A percentile compares a stretch with the other conserved stretches of the same genome.
These are phyloP conservation scores for Gymnocephalus cernua DNA, from an alignment of 2,113 vertebrate genomes.

Conservation along the genomic window DNA sequence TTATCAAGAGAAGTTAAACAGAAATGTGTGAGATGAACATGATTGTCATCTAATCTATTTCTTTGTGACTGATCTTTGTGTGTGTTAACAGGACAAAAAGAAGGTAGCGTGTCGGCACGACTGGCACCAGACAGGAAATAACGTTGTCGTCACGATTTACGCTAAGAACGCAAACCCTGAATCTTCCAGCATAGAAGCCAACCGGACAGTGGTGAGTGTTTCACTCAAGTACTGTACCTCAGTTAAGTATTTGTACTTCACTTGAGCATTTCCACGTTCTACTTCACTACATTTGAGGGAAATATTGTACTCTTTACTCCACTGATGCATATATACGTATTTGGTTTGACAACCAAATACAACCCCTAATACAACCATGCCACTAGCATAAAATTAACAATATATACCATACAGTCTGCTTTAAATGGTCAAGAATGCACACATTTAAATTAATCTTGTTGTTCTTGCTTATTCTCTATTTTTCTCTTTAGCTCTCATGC, in stretches of 20 bases:
- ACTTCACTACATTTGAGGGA: neutral
- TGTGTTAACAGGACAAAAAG: slow-evolving; percentile 86
- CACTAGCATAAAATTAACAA: neutral
- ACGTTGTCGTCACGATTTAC: slow-evolving; percentile 91
- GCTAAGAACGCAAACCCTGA: slow-evolving; percentile 90
- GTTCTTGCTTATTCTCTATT: too few relatives aligned
- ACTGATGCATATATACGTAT: neutral
- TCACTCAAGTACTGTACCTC: neutral
- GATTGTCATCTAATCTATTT: neutral
- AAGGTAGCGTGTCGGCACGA: slow-evolving; percentile 92
- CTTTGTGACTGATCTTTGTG: neutral
- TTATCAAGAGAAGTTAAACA: neutral
- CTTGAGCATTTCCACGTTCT: neutral
- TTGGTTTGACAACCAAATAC: too few relatives aligned
- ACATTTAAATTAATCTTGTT: neutral
- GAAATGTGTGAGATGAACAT: neutral
- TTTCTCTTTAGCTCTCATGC: slow-evolving; percentile 86
- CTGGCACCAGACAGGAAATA: slow-evolving; percentile 94
- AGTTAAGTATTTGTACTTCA: neutral
- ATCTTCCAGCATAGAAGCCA: slow-evolving; percentile 88
- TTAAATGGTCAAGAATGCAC: neutral
- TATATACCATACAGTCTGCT: neutral
- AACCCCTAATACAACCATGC: neutral
- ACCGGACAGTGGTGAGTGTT: slow-evolving; percentile 88
- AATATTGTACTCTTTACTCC: neutral